phyloP scores from a whole-genome alignment of 1,140 invertebrate species.

The Eurytemora carolleeae region DNA sequence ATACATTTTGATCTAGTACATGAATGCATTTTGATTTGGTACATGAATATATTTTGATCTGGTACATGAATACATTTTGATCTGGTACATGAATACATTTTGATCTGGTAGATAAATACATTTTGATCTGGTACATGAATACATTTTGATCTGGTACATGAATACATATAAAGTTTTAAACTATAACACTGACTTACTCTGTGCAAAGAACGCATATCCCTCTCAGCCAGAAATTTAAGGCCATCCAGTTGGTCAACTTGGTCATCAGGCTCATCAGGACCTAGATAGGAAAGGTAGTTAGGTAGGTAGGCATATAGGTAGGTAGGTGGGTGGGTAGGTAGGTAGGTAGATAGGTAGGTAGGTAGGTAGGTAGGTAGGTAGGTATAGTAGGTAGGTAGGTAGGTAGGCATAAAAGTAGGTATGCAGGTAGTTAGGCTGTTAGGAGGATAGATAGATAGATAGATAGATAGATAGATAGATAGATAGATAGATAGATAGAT shows the following conservation, averaged over 20 bases:
- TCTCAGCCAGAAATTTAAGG: neutral
- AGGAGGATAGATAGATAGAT: neutral
- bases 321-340: neutral
- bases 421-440: neutral
- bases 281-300: neutral
- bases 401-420: neutral
- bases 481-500: neutral
- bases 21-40: too few relatives aligned
- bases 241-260: neutral
- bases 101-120: too few relatives aligned
- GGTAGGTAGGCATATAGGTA: neutral
- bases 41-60: too few relatives aligned
- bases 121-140: too few relatives aligned
- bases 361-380: neutral
- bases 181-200: too few relatives aligned
- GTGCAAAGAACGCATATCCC: neutral
- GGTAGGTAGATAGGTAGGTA: neutral
- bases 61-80: too few relatives aligned
- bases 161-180: too few relatives aligned
- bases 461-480: neutral
- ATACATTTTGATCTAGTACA: too few relatives aligned
- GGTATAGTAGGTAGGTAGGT: neutral
- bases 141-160: too few relatives aligned
- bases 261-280: neutral
- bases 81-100: too few relatives aligned